These are phyloP conservation scores for Ciconia maguari DNA, from an alignment of 2,113 vertebrate genomes.

Conservation along the genomic window DNA sequence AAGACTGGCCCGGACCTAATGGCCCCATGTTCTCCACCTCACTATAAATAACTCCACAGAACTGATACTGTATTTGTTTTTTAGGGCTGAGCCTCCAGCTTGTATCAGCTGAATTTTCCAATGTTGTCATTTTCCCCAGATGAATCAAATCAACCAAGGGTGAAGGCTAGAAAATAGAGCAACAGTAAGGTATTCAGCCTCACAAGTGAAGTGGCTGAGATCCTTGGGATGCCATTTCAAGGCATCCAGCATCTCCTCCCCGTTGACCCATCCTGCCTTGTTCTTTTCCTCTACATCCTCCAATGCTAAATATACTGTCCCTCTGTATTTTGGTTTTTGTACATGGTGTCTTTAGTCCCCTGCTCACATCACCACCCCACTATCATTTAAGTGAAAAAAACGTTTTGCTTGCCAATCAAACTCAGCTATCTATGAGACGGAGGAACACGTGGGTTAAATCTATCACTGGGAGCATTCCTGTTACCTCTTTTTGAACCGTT, in stretches of 20 bases:
- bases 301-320: not conserved
- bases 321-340: not conserved
- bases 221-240: not conserved
- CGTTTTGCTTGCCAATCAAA: not conserved
- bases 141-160: not conserved
- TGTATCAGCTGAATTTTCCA: not conserved
- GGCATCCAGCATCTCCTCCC: not conserved
- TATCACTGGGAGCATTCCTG: not conserved
- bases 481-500: not conserved
- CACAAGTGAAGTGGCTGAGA: not conserved
- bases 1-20: not conserved
- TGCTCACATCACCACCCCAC: not conserved
- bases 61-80: not conserved
- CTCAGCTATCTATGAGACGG: not conserved
- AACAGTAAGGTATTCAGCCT: not conserved
- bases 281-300: not conserved
- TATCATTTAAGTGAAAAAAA: not conserved
- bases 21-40: not conserved
- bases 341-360: not conserved
- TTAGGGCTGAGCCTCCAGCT: not conserved
- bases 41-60: not conserved
- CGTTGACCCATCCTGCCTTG: not conserved
- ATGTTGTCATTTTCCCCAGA: rapidly evolving
- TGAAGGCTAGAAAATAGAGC: not conserved
- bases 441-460: not conserved